Evolutionary conservation across 2,113 vertebrate species (phyloP).

Genomic region (Odontophorus gujanensis): DNA sequence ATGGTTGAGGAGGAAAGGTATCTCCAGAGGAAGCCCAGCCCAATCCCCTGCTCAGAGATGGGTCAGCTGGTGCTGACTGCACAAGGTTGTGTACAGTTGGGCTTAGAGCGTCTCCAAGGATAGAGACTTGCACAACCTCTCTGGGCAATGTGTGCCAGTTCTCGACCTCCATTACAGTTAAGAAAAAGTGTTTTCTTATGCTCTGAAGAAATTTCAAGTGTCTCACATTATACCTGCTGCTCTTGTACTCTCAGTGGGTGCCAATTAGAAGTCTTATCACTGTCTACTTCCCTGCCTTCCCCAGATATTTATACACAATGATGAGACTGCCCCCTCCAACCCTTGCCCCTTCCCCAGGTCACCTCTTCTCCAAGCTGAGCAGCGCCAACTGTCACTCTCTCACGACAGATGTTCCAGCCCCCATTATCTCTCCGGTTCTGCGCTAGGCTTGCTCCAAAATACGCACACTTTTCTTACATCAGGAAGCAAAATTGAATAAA

Average conservation of each 20-base stretch:
- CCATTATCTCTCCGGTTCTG: neutral
- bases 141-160: neutral
- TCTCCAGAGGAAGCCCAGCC: neutral
- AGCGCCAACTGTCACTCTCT: neutral
- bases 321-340: neutral
- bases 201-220: neutral
- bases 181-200: neutral
- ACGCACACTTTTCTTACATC: accelerated
- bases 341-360: neutral
- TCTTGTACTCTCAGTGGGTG: neutral
- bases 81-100: neutral
- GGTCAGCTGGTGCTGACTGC: neutral
- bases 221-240: neutral
- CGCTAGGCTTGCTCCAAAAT: neutral
- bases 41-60: neutral
- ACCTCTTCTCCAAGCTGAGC: neutral
- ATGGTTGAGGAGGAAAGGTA: neutral
- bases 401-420: neutral
- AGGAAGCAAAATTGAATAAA: neutral
- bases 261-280: neutral
- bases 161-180: neutral
- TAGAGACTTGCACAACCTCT: neutral
- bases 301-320: neutral
- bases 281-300: neutral
- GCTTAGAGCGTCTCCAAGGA: neutral